phyloP scores from a whole-genome alignment of 1,140 invertebrate species.

The Contarinia nasturtii region DNA sequence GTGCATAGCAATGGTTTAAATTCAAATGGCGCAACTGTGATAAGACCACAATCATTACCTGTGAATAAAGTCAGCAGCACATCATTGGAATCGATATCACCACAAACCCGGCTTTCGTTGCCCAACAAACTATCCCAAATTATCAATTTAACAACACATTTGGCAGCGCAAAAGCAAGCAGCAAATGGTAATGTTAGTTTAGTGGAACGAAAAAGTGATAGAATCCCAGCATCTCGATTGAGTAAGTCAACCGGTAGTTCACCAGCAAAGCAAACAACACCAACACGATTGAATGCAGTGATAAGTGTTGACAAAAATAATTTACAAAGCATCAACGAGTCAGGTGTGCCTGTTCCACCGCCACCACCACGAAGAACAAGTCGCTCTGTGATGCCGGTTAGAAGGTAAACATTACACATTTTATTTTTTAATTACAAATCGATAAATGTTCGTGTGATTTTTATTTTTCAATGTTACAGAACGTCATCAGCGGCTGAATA shows the following conservation, averaged over 20 bases:
- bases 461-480: too few relatives aligned
- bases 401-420: too few relatives aligned
- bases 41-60: not conserved
- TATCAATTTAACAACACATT: not conserved
- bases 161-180: too few relatives aligned
- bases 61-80: not conserved
- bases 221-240: not conserved
- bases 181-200: too few relatives aligned
- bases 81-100: not conserved
- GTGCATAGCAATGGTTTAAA: too few relatives aligned
- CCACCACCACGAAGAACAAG: conserved; percentile 20
- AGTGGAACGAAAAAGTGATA: too few relatives aligned
- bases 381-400: conserved; percentile 12
- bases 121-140: not conserved
- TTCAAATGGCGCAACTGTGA: not conserved
- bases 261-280: not conserved
- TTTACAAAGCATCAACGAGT: conserved; percentile 13
- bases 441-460: too few relatives aligned
- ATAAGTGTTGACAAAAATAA: not conserved
- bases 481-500: conserved; percentile 20
- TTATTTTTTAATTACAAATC: too few relatives aligned
- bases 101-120: conserved; percentile 1
- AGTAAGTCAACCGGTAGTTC: too few relatives aligned
- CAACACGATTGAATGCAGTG: too few relatives aligned
- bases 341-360: conserved; percentile 20